Evolutionary conservation across 2,797 vertebrate species (phyloP).

Genomic region (Phalloptychus januarius): DNA sequence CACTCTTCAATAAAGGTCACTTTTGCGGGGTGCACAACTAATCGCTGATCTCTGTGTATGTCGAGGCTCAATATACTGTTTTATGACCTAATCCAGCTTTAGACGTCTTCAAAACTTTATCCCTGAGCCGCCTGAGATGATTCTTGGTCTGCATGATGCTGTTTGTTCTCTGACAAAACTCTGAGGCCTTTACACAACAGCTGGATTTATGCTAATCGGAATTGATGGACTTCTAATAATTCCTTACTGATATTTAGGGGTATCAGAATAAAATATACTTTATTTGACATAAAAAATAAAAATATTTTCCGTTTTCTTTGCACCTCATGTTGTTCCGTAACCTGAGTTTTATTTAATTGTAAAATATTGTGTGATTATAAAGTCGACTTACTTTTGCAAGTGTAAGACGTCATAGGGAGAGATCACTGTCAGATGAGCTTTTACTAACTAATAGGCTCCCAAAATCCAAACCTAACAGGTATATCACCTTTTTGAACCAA

Average conservation of each 20-base stretch:
- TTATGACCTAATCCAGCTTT: too few relatives aligned
- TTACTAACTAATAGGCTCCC: slow-evolving; percentile 3
- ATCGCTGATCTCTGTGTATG: neutral
- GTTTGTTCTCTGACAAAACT: neutral
- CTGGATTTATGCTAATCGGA: neutral
- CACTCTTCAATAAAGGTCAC: neutral
- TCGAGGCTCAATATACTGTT: neutral
- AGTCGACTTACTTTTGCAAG: neutral
- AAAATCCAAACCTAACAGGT: neutral
- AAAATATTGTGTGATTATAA: neutral
- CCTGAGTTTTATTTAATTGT: neutral
- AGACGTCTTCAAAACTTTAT: neutral
- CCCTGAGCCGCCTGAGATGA: neutral
- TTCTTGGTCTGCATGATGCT: neutral
- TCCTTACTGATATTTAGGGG: neutral
- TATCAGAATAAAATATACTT: neutral
- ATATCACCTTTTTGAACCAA: slow-evolving; percentile 13
- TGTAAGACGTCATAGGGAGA: slow-evolving; percentile 13
- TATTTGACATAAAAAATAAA: neutral
- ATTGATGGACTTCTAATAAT: neutral
- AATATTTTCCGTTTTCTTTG: neutral
- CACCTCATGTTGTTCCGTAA: neutral
- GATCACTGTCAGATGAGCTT: neutral
- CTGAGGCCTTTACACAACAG: neutral
- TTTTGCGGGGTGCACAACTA: neutral